Conservation (phyloP, 2,113 vertebrate species). For the Prietella phreatophila region DNA sequence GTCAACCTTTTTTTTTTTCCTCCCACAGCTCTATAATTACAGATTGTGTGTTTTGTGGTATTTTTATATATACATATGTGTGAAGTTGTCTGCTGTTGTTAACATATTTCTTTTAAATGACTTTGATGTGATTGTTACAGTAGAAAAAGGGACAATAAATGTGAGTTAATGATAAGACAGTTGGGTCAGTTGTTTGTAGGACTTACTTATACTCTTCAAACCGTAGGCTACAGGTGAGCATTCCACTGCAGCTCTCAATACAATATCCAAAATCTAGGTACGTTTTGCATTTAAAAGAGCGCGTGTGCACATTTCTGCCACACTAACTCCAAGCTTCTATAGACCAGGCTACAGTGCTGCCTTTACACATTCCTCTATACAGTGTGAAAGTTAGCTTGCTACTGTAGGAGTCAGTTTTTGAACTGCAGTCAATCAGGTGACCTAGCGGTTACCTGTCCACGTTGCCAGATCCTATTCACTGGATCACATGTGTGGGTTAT, state of each 20-base stretch:
- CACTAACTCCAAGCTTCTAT: not conserved
- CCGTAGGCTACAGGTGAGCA: not conserved
- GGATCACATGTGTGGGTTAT: not conserved
- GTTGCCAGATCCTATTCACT: not conserved
- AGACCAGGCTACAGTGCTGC: not conserved
- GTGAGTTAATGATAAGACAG: not conserved
- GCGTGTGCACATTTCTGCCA: not conserved
- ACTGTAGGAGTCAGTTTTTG: not conserved
- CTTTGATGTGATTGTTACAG: not conserved
- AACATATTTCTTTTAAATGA: not conserved
- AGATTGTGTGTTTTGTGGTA: not conserved
- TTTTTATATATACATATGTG: not conserved
- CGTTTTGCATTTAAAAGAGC: not conserved
- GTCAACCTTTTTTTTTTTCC: not conserved
- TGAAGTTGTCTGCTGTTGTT: not conserved
- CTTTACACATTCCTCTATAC: not conserved
- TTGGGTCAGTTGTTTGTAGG: not conserved
- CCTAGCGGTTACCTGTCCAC: not conserved
- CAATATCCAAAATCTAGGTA: not conserved
- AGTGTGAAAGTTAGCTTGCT: not conserved
- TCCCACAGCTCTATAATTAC: not conserved
- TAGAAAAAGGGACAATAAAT: slow-evolving; percentile 15
- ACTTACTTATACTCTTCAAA: not conserved
- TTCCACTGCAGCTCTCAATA: not conserved
- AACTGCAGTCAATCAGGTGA: not conserved